A percentile compares a stretch with the other conserved stretches of the same genome.
phyloP scores from a whole-genome alignment of 2,888 invertebrate species.

The Leptinotarsa peninsularis region DNA sequence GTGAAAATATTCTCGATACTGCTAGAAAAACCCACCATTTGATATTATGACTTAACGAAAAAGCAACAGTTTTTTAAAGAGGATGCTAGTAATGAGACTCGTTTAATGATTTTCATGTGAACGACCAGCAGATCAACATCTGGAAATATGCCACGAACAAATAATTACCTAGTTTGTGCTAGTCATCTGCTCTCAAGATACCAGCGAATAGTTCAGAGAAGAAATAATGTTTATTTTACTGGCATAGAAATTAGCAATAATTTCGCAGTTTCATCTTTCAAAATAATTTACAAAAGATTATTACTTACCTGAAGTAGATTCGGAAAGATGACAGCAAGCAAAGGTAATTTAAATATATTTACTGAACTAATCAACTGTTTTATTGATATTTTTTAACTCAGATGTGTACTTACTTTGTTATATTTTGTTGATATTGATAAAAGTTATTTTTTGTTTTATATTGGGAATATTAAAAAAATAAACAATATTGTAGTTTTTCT shows the following conservation, averaged over 20 bases:
- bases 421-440: constrained; percentile 10
- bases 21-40: neutral
- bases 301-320: too few relatives aligned
- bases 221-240: neutral
- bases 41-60: neutral
- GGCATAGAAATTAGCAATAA: neutral
- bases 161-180: too few relatives aligned
- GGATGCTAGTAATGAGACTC: neutral
- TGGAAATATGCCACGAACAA: neutral
- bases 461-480: constrained; percentile 7
- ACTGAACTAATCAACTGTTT: too few relatives aligned
- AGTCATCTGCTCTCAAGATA: neutral
- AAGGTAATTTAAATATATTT: too few relatives aligned
- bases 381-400: neutral
- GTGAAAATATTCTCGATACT: neutral
- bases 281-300: too few relatives aligned
- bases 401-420: neutral
- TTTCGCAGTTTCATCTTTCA: neutral
- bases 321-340: too few relatives aligned
- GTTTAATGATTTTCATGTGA: neutral
- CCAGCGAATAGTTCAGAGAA: neutral
- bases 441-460: neutral
- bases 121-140: neutral
- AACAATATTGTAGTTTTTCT: neutral
- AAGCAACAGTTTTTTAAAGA: neutral